Evolutionary conservation across 2,113 vertebrate genomes (phyloP).

Genomic region (Machaerirhynchus nigripectus): DNA sequence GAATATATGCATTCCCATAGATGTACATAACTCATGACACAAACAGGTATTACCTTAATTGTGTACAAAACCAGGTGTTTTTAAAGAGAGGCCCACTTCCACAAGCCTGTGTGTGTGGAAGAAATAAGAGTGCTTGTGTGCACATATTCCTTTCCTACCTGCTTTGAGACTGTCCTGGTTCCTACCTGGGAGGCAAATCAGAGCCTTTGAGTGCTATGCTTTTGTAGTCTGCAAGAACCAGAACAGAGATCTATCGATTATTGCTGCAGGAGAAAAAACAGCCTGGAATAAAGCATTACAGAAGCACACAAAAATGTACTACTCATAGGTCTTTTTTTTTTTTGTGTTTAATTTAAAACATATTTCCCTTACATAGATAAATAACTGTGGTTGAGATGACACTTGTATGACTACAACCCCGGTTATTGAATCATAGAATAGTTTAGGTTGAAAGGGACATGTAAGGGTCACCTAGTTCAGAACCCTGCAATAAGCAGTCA

Average conservation of each 20-base stretch:
- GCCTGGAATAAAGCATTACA: background rate
- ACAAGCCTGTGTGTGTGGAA: background rate
- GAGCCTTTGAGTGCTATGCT: constrained; percentile 78
- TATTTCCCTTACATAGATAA: background rate
- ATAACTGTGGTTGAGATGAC: background rate
- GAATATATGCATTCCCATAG: background rate
- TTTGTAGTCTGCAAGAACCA: constrained; percentile 83
- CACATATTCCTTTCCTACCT: constrained; percentile 62
- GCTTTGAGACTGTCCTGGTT: constrained; percentile 87
- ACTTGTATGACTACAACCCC: background rate
- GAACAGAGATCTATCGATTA: background rate
- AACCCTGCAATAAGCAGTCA: background rate
- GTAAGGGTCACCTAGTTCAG: background rate
- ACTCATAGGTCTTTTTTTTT: background rate
- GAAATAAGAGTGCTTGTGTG: background rate
- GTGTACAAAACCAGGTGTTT: background rate
- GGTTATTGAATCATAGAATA: background rate
- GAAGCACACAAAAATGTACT: background rate
- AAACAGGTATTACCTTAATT: background rate
- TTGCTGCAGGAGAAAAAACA: background rate
- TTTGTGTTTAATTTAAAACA: constrained; percentile 1
- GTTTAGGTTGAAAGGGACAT: background rate
- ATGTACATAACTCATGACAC: background rate
- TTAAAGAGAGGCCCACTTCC: background rate
- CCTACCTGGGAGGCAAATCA: constrained; percentile 86